Evolutionary conservation across 2,113 vertebrate genomes (phyloP), one percentile per base, ranked within the genome.

Genomic region (Oenanthe melanoleuca): DNA sequence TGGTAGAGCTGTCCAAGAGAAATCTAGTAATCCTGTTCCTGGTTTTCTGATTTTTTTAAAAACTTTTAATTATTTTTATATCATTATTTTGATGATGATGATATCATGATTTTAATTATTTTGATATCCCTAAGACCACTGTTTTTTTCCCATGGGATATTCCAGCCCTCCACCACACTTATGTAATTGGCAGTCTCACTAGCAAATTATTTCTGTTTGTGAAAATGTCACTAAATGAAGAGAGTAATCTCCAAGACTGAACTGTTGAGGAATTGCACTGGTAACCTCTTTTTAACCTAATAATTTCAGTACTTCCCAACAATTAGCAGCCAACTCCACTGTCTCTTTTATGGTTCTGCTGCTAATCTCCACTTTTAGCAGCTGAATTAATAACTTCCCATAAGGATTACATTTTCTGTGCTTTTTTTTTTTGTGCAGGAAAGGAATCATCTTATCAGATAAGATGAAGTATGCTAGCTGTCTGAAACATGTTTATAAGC

Each of bases 371-470:
- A 22, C 11, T 74, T 84, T 80, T 80, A 80, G n/a, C 29, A 56
- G 17, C 22, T 80, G 83, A 86, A 91, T 88, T 44, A 83, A 40
- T 64, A 81, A 60, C 69, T 93, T 95, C 56, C 52, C 4, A 2
- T 78, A 84, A 56, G 26, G 37, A 81, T 78, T 79, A 67, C 23
- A 28, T 86, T 80, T 53, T 73, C 47, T 86, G 15, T 57, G 37
- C 9, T 80, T 88, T 59, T 59, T 80, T 59, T 33, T 59, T 94
- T 92, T 84, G 13, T 52, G 40, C 81, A 88, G 69, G 31, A 91
- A 86, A 80, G 40, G 11, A 92, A 57, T 74, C 85, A 56, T 29
- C 49, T 74, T 86, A 93, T 93, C 95, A 89, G 92, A 91, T 86
- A 67, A 94, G 72, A 84, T 42, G 56, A 91, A 85, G 13, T 20